A percentile compares a stretch with the other conserved stretches of the same genome.
These are phyloP conservation scores for Megaceryle torquata DNA, from an alignment of 2,113 vertebrate genomes.

Conservation along the genomic window DNA sequence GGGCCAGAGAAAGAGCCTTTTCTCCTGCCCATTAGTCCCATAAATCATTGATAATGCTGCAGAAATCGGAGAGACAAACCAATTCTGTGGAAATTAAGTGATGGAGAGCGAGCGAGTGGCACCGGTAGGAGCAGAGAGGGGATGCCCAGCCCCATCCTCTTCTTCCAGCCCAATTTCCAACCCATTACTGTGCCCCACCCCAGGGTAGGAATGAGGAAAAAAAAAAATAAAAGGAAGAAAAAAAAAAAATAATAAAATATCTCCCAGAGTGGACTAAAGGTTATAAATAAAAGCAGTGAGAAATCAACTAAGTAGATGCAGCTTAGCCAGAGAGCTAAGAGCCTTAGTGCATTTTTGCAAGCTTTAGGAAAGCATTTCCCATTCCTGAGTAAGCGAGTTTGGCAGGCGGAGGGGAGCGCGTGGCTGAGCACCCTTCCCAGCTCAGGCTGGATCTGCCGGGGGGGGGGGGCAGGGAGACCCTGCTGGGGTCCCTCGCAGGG, in stretches of 20 bases:
- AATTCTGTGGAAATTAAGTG: not conserved
- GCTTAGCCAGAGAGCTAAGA: constrained; percentile 38
- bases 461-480: not conserved
- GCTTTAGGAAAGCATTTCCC: constrained; percentile 36
- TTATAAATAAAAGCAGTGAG: constrained; percentile 11
- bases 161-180: rapidly evolving
- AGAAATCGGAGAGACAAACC: not conserved
- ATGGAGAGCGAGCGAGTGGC: not conserved
- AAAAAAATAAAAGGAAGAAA: not conserved
- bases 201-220: not conserved
- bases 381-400: not conserved
- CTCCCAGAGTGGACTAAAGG: not conserved
- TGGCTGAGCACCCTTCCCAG: rapidly evolving
- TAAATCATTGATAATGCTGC: not conserved
- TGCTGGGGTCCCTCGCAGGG: not conserved
- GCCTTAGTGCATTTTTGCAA: constrained; percentile 43
- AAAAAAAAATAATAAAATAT: not conserved
- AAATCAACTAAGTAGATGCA: not conserved
- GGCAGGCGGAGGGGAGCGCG: not conserved
- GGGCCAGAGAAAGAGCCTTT: not conserved
- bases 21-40: not conserved
- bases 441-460: not conserved
- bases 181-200: not conserved
- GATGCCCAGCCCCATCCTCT: not conserved
- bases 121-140: not conserved